Conservation (phyloP, 2,888 invertebrate species). For the Siphonodentalium dalli region DNA sequence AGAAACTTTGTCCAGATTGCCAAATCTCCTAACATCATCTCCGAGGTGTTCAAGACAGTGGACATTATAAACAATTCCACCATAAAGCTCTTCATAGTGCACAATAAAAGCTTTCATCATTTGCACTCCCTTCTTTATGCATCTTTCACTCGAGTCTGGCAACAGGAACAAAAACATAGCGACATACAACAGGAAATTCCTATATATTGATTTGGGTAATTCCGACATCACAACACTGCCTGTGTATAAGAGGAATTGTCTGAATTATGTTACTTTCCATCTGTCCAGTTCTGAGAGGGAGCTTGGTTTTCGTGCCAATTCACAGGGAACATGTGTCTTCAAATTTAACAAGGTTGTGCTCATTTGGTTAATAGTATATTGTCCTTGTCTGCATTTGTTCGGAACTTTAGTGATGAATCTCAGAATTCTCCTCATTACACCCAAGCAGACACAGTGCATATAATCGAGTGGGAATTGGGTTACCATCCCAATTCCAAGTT, state of each 20-base stretch:
- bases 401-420: conserved; percentile 36
- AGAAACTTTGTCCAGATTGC: too few relatives aligned
- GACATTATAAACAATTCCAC: too few relatives aligned
- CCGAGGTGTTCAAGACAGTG: too few relatives aligned
- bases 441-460: conserved; percentile 53
- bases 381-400: conserved; percentile 7
- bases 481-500: conserved; percentile 35
- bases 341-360: background rate
- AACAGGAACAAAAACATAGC: too few relatives aligned
- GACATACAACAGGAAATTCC: conserved; percentile 40
- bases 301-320: conserved; percentile 46
- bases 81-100: too few relatives aligned
- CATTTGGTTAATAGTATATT: background rate
- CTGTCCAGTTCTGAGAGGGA: conserved; percentile 30
- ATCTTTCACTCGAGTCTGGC: too few relatives aligned
- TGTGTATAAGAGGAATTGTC: conserved; percentile 41
- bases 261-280: conserved; percentile 49
- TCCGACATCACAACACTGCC: conserved; percentile 34
- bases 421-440: conserved; percentile 44
- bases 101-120: too few relatives aligned
- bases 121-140: too few relatives aligned
- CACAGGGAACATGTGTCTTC: conserved; percentile 12
- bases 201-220: conserved; percentile 25
- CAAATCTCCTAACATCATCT: too few relatives aligned
- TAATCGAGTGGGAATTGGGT: conserved; percentile 44